Percentiles rank a stretch among this genome's conserved stretches.
phyloP scores from a whole-genome alignment of 2,797 vertebrate genomes.

The Scolopax rusticola region DNA sequence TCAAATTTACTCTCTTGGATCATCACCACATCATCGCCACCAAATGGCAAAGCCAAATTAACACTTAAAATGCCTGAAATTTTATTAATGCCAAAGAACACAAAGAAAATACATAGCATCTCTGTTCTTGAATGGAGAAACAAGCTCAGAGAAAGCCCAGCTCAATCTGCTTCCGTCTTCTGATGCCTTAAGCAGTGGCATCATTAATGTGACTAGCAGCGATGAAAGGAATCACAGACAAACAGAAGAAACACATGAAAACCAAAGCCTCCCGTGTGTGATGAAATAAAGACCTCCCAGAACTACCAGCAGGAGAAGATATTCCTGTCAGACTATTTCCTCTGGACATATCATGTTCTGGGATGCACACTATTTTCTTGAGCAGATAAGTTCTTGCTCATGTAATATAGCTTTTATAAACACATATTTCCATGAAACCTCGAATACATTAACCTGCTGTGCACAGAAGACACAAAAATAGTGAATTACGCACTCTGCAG shows the following conservation, averaged over 20 bases:
- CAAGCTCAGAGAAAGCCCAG: not conserved
- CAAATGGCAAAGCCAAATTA: conserved; percentile 30
- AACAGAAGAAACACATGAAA: conserved; percentile 4
- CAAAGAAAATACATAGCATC: not conserved
- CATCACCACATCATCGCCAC: not conserved
- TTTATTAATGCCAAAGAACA: not conserved
- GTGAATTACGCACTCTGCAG: not conserved
- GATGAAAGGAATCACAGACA: not conserved
- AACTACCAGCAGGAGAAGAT: not conserved
- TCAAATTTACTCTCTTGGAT: not conserved
- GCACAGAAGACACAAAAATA: not conserved
- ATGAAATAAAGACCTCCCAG: conserved; percentile 34
- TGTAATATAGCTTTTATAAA: not conserved
- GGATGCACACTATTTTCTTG: not conserved
- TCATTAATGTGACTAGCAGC: not conserved
- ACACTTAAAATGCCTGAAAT: not conserved
- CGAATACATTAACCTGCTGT: not conserved
- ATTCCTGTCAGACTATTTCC: not conserved
- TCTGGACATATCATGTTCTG: not conserved
- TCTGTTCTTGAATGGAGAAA: not conserved
- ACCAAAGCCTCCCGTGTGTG: not conserved
- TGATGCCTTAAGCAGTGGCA: not conserved
- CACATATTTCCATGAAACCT: not conserved
- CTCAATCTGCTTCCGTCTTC: not conserved
- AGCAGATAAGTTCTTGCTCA: not conserved